Evolutionary conservation across 2,113 vertebrate genomes (phyloP).

Genomic region (Propithecus coquereli): DNA sequence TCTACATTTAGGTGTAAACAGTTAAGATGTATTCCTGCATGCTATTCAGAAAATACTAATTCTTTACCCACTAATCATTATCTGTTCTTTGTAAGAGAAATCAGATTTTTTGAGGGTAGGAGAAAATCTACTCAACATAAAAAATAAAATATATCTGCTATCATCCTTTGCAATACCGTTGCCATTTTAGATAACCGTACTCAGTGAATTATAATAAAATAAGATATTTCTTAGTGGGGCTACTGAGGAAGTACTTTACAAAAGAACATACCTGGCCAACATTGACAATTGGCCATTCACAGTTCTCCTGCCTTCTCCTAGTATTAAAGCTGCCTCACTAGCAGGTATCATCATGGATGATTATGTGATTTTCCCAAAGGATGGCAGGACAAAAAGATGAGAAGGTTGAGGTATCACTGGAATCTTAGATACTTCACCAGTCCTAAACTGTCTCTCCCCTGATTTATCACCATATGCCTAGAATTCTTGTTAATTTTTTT

Average conservation of each 20-base stretch:
- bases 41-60: not conserved
- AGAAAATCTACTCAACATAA: not conserved
- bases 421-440: not conserved
- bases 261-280: not conserved
- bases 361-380: not conserved
- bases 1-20: not conserved
- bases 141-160: not conserved
- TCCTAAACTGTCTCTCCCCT: not conserved
- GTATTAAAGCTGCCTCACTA: not conserved
- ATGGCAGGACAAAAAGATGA: not conserved
- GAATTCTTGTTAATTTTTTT: conserved; percentile 15
- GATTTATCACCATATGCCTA: not conserved
- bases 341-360: not conserved
- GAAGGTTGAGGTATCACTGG: not conserved
- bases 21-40: not conserved
- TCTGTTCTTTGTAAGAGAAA: not conserved
- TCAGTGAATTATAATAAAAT: not conserved
- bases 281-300: not conserved
- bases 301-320: not conserved
- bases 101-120: not conserved
- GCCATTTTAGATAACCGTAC: not conserved
- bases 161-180: not conserved
- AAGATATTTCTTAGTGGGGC: not conserved
- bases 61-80: not conserved
- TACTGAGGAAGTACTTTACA: not conserved